A percentile compares a stretch with the other conserved stretches of the same genome.
Evolutionary conservation across 2,113 vertebrate genomes (phyloP).

Genomic region (Hippocampus barbouri): DNA sequence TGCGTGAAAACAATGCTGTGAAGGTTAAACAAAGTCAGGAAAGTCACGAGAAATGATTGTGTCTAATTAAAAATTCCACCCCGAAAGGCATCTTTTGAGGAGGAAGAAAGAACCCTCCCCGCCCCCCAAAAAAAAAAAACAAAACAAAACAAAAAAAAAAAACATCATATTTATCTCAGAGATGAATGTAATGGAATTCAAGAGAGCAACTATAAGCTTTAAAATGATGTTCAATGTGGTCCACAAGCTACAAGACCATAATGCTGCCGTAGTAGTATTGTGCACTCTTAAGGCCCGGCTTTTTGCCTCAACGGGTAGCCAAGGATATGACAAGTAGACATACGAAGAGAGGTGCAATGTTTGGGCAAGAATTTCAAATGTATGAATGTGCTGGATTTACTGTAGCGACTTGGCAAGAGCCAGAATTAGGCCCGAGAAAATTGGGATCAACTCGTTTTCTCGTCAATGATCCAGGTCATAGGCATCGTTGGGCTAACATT

Average conservation of each 20-base stretch:
- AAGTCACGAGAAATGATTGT: constrained; percentile 18
- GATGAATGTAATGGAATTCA: not conserved
- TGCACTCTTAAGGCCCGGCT: not conserved
- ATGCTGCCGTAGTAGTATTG: not conserved
- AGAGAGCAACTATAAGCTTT: not conserved
- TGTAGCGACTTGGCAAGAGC: not conserved
- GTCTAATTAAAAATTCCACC: constrained; percentile 23
- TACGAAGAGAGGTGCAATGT: not conserved
- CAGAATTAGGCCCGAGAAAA: not conserved
- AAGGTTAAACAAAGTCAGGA: constrained; percentile 8
- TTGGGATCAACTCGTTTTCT: not conserved
- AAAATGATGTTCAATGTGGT: not conserved
- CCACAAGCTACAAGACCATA: not conserved
- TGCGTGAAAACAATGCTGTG: constrained; percentile 15
- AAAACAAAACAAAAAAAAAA: too few relatives aligned
- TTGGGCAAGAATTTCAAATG: not conserved
- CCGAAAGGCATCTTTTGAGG: constrained; percentile 1
- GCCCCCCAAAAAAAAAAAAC: not conserved
- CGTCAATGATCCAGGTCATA: too few relatives aligned
- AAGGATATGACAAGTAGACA: not conserved
- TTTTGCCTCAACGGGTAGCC: not conserved
- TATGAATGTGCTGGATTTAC: not conserved
- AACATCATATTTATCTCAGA: not conserved
- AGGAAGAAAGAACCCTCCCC: not conserved
- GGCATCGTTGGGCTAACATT: too few relatives aligned